Percentiles rank a stretch among this genome's conserved stretches.
Evolutionary conservation across 2,888 invertebrate genomes (phyloP).

Genomic region (Alviniconcha strummeri): DNA sequence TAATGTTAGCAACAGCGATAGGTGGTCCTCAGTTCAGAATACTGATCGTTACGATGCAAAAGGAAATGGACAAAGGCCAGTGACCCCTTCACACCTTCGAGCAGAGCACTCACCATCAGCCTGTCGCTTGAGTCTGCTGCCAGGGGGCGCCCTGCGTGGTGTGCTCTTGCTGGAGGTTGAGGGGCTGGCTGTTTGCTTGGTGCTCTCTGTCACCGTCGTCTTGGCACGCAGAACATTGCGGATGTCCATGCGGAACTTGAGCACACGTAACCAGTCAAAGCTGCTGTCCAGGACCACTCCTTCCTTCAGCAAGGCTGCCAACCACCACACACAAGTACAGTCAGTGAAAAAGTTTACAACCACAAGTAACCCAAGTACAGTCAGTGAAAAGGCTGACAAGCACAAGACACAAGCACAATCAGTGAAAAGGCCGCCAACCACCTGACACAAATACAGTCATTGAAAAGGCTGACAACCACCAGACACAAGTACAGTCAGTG

Average conservation of each 20-base stretch:
- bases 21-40: background rate
- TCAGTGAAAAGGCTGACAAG: background rate
- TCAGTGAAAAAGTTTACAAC: too few species aligned
- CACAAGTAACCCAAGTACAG: too few species aligned
- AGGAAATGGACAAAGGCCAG: too few species aligned
- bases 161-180: constrained; percentile 19
- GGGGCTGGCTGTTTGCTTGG: constrained; percentile 32
- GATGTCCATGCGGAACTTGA: constrained; percentile 70
- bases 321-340: too few species aligned
- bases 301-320: constrained; percentile 56
- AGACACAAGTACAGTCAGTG: too few species aligned
- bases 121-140: constrained; percentile 30
- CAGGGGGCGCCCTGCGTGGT: constrained; percentile 11
- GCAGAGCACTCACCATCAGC: constrained; percentile 12
- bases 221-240: constrained; percentile 66
- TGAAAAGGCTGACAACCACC: too few species aligned
- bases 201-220: constrained; percentile 58
- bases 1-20: too few species aligned
- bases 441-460: background rate
- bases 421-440: background rate
- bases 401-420: background rate
- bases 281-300: constrained; percentile 46
- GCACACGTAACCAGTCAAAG: constrained; percentile 68
- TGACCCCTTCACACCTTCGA: too few species aligned
- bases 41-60: background rate